Conservation (phyloP, 2,113 vertebrate species). For the Pollachius pollachius region DNA sequence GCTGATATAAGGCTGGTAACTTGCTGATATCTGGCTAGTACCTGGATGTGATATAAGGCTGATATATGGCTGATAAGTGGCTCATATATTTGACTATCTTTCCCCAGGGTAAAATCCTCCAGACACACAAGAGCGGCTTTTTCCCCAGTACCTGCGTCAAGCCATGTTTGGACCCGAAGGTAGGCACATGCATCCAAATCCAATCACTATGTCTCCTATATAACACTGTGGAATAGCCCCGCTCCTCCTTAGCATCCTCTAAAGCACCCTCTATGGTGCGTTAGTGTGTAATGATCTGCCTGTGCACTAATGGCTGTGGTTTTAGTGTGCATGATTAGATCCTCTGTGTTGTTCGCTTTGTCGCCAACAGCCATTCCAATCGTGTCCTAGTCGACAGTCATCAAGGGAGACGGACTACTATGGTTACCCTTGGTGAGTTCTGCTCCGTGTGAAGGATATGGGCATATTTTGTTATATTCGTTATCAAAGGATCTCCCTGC, state of each 20-base stretch:
- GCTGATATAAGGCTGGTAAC: no score
- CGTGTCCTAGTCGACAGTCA: slow-evolving; percentile 78
- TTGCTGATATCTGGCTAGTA: no score
- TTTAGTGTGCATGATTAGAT: neutral
- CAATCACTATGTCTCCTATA: neutral
- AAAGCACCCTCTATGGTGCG: neutral
- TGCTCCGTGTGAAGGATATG: no score
- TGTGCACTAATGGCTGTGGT: neutral
- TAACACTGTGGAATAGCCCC: neutral
- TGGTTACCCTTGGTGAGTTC: slow-evolving; percentile 86
- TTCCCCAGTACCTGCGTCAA: slow-evolving; percentile 93
- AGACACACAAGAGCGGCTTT: slow-evolving; percentile 87
- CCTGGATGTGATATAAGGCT: no score
- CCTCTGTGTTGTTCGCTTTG: slow-evolving; percentile 7
- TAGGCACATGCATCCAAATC: slow-evolving; percentile 34
- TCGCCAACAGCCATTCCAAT: slow-evolving; percentile 71
- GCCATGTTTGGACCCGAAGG: slow-evolving; percentile 90
- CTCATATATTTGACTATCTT: neutral
- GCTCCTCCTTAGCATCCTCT: neutral
- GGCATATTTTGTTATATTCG: no score
- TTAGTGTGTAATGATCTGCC: slow-evolving; percentile 4
- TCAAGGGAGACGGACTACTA: slow-evolving; percentile 90
- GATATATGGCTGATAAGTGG: no score
- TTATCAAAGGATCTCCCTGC: no score
- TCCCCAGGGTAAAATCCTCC: slow-evolving; percentile 84